Percentiles rank a stretch among this genome's conserved stretches.
phyloP scores from a whole-genome alignment of 2,113 vertebrate genomes.

The Seriola dumerili region DNA sequence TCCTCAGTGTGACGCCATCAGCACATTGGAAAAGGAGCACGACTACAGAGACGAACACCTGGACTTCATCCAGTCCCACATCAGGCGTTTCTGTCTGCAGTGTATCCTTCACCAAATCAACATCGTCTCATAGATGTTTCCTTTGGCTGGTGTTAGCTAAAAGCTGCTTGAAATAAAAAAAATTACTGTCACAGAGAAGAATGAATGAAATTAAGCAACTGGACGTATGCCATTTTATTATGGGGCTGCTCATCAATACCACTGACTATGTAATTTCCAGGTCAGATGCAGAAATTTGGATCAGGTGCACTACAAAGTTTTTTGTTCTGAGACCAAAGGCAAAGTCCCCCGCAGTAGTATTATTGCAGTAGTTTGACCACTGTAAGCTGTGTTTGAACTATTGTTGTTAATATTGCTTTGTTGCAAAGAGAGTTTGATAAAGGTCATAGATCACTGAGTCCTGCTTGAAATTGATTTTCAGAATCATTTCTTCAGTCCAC shows the following conservation, averaged over 20 bases:
- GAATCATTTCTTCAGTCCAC: conserved; percentile 5
- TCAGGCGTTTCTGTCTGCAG: conserved; percentile 96
- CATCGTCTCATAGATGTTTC: not conserved
- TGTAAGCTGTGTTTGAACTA: conserved; percentile 2
- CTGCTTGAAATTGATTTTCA: conserved; percentile 26
- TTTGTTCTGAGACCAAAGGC: conserved; percentile 18
- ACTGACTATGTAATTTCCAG: not conserved
- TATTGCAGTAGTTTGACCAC: not conserved
- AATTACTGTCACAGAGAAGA: not conserved
- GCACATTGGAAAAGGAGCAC: conserved; percentile 97
- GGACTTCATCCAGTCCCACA: conserved; percentile 97
- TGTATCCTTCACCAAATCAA: conserved; percentile 91
- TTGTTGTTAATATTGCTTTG: conserved; percentile 36
- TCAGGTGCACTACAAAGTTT: not conserved
- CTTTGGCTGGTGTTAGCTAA: not conserved
- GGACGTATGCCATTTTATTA: not conserved
- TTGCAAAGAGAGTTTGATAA: conserved; percentile 23
- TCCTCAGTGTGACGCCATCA: conserved; percentile 96
- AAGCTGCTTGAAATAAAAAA: not conserved
- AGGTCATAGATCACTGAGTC: not conserved
- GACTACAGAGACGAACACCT: conserved; percentile 99
- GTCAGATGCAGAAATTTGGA: conserved; percentile 4
- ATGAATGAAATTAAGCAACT: not conserved
- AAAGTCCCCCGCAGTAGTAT: not conserved
- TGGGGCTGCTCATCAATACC: not conserved